phyloP scores from a whole-genome alignment of 2,888 invertebrate species.

The Halocaridina rubra region DNA sequence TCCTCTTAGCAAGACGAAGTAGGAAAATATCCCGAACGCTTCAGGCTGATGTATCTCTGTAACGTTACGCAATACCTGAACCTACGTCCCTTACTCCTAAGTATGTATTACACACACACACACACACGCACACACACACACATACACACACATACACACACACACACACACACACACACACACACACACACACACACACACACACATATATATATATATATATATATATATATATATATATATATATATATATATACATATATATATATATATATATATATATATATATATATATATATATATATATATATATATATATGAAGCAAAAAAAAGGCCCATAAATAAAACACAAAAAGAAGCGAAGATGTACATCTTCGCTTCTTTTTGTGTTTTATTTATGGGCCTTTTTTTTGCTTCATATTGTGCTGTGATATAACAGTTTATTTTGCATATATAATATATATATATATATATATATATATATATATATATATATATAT shows the following conservation, averaged over 20 bases:
- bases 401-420: no score
- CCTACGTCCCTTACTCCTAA: neutral
- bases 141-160: slow-evolving; percentile 28
- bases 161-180: neutral
- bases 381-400: no score
- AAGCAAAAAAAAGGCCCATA: no score
- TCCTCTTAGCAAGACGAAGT: neutral
- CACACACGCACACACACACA: neutral
- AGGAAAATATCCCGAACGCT: neutral
- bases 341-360: no score
- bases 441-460: no score
- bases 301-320: no score
- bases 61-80: neutral
- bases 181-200: neutral
- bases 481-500: slow-evolving; percentile 9
- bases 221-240: slow-evolving; percentile 26
- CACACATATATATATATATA: neutral
- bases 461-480: neutral
- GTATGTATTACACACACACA: neutral
- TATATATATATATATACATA: slow-evolving; percentile 17
- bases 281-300: neutral
- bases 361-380: no score
- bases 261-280: slow-evolving; percentile 18
- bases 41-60: neutral
- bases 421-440: no score